phyloP scores from a whole-genome alignment of 1,140 invertebrate species.

The Eurosta solidaginis region DNA sequence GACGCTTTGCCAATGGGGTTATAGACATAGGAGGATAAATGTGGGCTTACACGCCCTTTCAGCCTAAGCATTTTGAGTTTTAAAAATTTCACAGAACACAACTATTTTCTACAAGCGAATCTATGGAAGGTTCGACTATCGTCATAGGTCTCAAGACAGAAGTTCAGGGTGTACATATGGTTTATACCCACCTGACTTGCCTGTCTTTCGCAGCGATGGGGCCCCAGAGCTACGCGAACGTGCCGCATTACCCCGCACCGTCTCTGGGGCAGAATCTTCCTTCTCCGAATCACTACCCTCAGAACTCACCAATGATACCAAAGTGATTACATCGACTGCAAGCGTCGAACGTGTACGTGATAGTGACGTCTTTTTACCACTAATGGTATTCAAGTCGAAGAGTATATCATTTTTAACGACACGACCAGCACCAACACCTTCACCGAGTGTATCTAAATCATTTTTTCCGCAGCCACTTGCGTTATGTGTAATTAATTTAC shows the following conservation, averaged over 20 bases:
- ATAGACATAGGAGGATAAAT: no score
- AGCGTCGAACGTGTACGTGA: constrained; percentile 48
- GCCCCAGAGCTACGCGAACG: constrained; percentile 44
- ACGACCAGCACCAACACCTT: background rate
- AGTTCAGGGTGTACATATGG: no score
- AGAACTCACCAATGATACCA: constrained; percentile 56
- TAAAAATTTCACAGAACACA: no score
- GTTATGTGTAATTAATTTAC: constrained; percentile 49
- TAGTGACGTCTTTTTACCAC: constrained; percentile 42
- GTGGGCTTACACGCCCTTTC: no score
- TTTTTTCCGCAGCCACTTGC: constrained; percentile 32
- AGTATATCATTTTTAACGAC: background rate
- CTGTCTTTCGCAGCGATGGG: constrained; percentile 52
- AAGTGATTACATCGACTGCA: constrained; percentile 53
- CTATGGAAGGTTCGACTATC: background rate
- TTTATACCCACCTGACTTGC: constrained; percentile 52
- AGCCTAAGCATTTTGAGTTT: no score
- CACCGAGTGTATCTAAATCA: no score
- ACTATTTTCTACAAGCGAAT: background rate
- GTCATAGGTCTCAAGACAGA: no score
- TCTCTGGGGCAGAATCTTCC: constrained; percentile 43
- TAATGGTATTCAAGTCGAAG: background rate
- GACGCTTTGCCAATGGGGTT: no score
- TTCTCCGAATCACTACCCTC: constrained; percentile 58
- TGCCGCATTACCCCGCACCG: constrained; percentile 33